A percentile compares a stretch with the other conserved stretches of the same genome.
Conservation (phyloP, 2,888 invertebrate species). For the Eulithis prunata region DNA sequence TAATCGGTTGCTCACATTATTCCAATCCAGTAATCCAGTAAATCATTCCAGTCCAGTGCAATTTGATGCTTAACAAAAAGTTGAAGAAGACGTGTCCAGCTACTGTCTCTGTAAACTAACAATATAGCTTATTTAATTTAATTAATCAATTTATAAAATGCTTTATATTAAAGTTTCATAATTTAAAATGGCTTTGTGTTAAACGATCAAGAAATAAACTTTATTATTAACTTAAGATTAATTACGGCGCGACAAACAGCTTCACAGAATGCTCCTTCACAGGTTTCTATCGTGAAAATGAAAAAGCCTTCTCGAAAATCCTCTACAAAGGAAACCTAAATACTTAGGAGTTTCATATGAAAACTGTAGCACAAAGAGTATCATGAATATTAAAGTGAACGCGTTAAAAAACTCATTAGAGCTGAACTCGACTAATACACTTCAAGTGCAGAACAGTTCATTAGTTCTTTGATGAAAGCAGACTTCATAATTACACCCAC, state of each 20-base stretch:
- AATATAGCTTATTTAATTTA: no score
- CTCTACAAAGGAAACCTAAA: constrained; percentile 11
- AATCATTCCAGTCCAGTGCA: no score
- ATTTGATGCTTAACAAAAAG: no score
- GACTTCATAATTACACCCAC: no score
- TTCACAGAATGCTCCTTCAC: not conserved
- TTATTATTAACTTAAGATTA: not conserved
- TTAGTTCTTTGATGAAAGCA: not conserved
- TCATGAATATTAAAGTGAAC: constrained; percentile 16
- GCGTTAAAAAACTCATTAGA: constrained; percentile 11
- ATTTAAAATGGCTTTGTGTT: not conserved
- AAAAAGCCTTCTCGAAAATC: not conserved
- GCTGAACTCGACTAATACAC: not conserved
- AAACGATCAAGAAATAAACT: not conserved
- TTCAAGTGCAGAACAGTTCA: not conserved
- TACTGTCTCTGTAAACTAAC: no score
- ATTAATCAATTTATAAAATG: no score
- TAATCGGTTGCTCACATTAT: no score
- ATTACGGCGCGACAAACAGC: not conserved
- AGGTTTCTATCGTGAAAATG: not conserved
- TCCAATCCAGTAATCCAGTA: no score
- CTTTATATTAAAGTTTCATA: no score
- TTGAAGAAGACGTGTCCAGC: no score
- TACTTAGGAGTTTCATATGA: constrained; percentile 4
- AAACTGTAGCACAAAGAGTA: constrained; percentile 3